Evolutionary conservation across 2,113 vertebrate genomes (phyloP).

Genomic region (Motacilla alba): DNA sequence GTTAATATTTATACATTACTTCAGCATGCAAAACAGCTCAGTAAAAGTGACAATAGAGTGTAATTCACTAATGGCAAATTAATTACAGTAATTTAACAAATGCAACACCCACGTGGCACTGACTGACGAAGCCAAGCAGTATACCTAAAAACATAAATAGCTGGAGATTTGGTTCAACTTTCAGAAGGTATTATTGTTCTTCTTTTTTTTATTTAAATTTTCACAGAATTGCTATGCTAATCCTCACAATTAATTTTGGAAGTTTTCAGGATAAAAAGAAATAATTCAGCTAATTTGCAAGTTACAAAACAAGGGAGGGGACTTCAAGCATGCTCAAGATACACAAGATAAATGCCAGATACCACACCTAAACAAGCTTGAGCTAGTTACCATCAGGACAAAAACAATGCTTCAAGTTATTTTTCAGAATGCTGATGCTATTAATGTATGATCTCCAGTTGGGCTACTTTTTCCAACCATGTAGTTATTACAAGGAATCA

Average conservation of each 20-base stretch:
- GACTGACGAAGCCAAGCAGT: constrained; percentile 1
- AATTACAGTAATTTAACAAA: constrained; percentile 42
- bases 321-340: constrained; percentile 3
- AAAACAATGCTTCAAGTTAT: constrained; percentile 40
- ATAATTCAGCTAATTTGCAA: not conserved
- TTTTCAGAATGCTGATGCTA: not conserved
- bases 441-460: not conserved
- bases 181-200: not conserved
- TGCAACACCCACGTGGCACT: not conserved
- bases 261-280: constrained; percentile 3
- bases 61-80: constrained; percentile 32
- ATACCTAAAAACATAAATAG: constrained; percentile 14
- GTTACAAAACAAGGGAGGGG: constrained; percentile 45
- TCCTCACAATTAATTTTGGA: not conserved
- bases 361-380: constrained; percentile 56
- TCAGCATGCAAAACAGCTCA: not conserved
- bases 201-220: not conserved
- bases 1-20: not conserved
- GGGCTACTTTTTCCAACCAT: not conserved
- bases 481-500: not conserved
- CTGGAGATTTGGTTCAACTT: not conserved
- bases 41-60: constrained; percentile 25
- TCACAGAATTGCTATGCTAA: not conserved
- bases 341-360: not conserved
- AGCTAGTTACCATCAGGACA: constrained; percentile 26